Base-by-base conservation (phyloP, 2,888 invertebrate genomes). In the Cataglyphis livida region DNA sequence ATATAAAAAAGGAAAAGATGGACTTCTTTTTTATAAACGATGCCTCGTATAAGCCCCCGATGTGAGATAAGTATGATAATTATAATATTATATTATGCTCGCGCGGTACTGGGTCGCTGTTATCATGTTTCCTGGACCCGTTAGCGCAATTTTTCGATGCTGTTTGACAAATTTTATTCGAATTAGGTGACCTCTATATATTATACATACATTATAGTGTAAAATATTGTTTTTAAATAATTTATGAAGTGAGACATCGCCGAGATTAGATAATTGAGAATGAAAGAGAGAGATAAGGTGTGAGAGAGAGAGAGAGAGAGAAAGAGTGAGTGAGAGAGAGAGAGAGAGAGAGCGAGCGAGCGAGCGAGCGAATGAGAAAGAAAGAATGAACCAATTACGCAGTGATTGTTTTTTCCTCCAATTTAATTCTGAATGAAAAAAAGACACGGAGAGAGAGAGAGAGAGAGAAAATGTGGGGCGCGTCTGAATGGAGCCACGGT, bases 1-100 rank as follows among this genome's bases (percentile, higher is more conserved):
- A 93, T 92, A 92, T 92, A 92, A 91, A 62, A n/a, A 79, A 51
- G n/a, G 2, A 25, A 65, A 91, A 76, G 83, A 78, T 84, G 88
- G 89, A 87, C 84, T 86, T 88, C 88, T 89, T 91, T 89, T 90
- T 89, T 90, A 90, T 88, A 88, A 89, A 86, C 87, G 88, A 89
- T 91, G 93, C 93, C 93, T 94, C 93, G 93, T 93, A 92, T 86
- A 93, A 93, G 93, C 93, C 93, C 94, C 93, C 90, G 90, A 92
- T 92, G 91, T 91, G 92, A 91, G 87, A 91, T 89, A 90, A 88
- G 84, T 89, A 91, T 90, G 83, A 89, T 85, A 88, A 89, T 88
- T 88, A 88, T 90, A 87, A 89, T 88, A 90, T 85, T 89, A 88
- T 88, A 89, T 90, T 89, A 90, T 88, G 85, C 90, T 87, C 88